Percentiles rank a stretch among this genome's conserved stretches.
These are phyloP conservation scores for Octopus bimaculoides DNA, from an alignment of 1,140 invertebrate species.

Conservation along the genomic window DNA sequence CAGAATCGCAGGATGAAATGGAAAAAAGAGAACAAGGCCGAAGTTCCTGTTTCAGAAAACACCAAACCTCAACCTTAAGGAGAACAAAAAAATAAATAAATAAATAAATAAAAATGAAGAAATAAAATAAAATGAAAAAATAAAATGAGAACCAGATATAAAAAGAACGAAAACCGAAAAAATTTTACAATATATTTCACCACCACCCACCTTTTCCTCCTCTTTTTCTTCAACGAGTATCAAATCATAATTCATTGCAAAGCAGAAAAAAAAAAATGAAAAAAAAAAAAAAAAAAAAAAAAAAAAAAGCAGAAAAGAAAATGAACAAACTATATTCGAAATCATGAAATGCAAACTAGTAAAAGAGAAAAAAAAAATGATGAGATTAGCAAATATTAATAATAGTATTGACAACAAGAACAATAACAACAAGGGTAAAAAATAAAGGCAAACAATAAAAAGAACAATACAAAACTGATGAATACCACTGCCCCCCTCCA, in stretches of 20 bases:
- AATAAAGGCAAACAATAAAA: not conserved
- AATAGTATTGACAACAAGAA: not conserved
- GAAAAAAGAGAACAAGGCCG: constrained; percentile 92
- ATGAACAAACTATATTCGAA: not conserved
- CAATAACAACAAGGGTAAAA: not conserved
- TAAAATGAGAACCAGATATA: not conserved
- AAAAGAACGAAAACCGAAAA: not conserved
- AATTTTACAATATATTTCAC: not conserved
- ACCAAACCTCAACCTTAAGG: not conserved
- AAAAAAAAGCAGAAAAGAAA: not conserved
- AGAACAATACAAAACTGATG: not conserved
- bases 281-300: not conserved
- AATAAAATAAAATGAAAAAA: not conserved
- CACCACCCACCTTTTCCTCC: not conserved
- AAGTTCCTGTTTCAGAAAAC: not conserved
- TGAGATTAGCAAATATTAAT: not conserved
- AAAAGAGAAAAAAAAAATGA: not conserved
- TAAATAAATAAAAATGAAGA: not conserved
- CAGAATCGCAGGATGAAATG: constrained; percentile 97
- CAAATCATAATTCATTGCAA: not conserved
- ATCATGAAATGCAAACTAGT: not conserved
- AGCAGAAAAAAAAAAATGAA: not conserved
- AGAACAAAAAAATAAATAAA: not conserved
- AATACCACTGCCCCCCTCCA: not conserved
- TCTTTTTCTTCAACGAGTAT: not conserved